Base-by-base conservation (phyloP, 2,113 vertebrate species). In the Alces alces region DNA sequence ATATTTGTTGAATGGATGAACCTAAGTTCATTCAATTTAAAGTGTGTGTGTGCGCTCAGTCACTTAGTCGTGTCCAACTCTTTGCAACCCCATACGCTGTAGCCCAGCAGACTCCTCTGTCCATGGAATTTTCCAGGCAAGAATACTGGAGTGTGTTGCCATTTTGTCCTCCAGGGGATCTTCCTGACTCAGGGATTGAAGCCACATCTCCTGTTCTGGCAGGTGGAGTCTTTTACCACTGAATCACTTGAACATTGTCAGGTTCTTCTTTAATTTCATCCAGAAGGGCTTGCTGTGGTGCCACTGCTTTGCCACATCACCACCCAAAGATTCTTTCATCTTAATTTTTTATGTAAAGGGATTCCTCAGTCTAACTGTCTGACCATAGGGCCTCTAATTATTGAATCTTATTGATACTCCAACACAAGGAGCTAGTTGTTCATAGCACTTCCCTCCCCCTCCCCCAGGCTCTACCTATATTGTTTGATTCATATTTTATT, bases 251-350 rank as follows among this genome's bases (percentile, higher is more conserved):
- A 43, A 98, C 95, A 94, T 98, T 99, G 91, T 99, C 99, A 79
- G 99, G 99, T 98, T 99, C 99, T 95, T 99, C 99, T 98, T 99
- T 99, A 98, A 99, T 98, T 99, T 98, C 99, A 70, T 98, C 99
- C 98, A 98, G 97, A 82, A 99, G 97, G 85, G 98, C 97, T 43
- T 98, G 96, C n/a, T 99, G 98, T 87, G 99, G 99, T 87, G 98
- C 98, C 95, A 99, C 97, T 76, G 99, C 99, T 98, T 98, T 99
- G 76, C 99, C 99, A 97, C 99, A 99, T 99, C 99, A 95, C 99
- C 99, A 92, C 99, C 99, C 98, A 99, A 98, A 88, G 99, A 99
- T 93, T 99, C 99, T 98, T 99, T 99, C 98, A 99, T 99, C 92
- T 99, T 99, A 98, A 99, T 98, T 98, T 98, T 95, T 79, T 99